A percentile compares a stretch with the other conserved stretches of the same genome.
phyloP scores from a whole-genome alignment of 2,888 invertebrate genomes.

The Eristalinus aeneus region DNA sequence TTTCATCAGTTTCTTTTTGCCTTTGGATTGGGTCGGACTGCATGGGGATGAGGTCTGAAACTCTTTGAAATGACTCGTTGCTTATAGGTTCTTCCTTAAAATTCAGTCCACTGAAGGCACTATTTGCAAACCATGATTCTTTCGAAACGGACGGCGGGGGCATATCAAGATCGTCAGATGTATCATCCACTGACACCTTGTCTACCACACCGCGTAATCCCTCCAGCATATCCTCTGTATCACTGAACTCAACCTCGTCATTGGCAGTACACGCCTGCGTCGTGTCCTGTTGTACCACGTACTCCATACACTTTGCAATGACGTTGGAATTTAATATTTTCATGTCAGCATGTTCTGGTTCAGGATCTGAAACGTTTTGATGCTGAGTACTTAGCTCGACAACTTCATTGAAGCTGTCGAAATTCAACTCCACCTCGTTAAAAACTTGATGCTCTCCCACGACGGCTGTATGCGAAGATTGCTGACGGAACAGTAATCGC shows the following conservation, averaged over 20 bases:
- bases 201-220: constrained; percentile 90
- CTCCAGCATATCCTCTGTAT: constrained; percentile 92
- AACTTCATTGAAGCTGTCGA: constrained; percentile 75
- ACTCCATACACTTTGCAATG: constrained; percentile 56
- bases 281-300: constrained; percentile 50
- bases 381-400: constrained; percentile 37
- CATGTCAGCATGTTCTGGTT: constrained; percentile 56
- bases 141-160: constrained; percentile 71
- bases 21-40: background rate
- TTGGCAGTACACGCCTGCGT: constrained; percentile 50
- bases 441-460: constrained; percentile 74
- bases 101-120: constrained; percentile 59
- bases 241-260: constrained; percentile 87
- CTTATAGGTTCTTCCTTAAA: constrained; percentile 48
- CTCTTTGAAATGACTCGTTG: constrained; percentile 24
- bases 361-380: constrained; percentile 62
- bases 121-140: constrained; percentile 64
- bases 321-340: constrained; percentile 64
- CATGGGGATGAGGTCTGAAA: constrained; percentile 19
- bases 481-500: background rate
- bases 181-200: constrained; percentile 81
- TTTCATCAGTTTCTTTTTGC: background rate
- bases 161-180: constrained; percentile 79
- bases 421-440: constrained; percentile 77
- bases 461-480: background rate